Percentiles rank a stretch among this genome's conserved stretches.
Evolutionary conservation across 1,140 invertebrate genomes (phyloP).

Genomic region (Tribolium castaneum): DNA sequence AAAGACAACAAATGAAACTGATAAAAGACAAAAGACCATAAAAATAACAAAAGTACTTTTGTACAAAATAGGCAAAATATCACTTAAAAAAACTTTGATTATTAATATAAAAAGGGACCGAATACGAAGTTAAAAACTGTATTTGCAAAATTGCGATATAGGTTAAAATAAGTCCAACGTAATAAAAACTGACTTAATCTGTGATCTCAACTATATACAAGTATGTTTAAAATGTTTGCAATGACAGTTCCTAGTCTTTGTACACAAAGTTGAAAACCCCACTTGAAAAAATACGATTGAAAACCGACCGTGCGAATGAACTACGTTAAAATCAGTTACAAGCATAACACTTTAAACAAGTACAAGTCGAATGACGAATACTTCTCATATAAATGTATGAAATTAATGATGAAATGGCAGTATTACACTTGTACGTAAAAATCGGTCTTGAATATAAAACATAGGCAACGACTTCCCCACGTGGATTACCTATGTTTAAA

Average conservation of each 20-base stretch:
- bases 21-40: conserved; percentile 47
- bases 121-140: neutral
- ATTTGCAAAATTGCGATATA: neutral
- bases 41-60: conserved; percentile 46
- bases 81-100: conserved; percentile 44
- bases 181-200: neutral
- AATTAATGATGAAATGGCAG: conserved; percentile 6
- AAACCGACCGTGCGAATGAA: neutral
- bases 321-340: conserved; percentile 9
- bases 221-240: conserved; percentile 20
- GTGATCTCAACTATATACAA: conserved; percentile 4
- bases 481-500: conserved; percentile 41
- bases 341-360: conserved; percentile 23
- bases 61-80: conserved; percentile 51
- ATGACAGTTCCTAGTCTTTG: conserved; percentile 11
- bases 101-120: neutral
- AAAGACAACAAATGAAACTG: conserved; percentile 50
- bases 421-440: conserved; percentile 28
- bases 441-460: conserved; percentile 19
- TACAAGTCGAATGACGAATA: conserved; percentile 16
- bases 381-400: conserved; percentile 7
- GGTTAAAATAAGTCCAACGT: conserved; percentile 12
- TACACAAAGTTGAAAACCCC: neutral
- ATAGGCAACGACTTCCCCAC: conserved; percentile 21
- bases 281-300: neutral